Evolutionary conservation across 1,140 invertebrate genomes (phyloP).

Genomic region (Helicorthomorpha holstii): DNA sequence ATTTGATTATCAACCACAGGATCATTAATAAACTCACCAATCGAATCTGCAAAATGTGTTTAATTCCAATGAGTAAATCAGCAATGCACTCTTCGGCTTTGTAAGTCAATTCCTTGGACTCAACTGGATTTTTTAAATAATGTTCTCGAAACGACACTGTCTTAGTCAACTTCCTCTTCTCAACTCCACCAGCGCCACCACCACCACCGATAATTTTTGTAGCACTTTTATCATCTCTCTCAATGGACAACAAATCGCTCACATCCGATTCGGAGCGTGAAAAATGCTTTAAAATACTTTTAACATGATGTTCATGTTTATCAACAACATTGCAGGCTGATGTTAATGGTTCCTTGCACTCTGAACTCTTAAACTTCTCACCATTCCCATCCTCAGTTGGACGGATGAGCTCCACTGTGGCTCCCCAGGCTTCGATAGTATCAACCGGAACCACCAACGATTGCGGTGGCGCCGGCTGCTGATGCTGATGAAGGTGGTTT

Average conservation of each 20-base stretch:
- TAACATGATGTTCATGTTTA: slow-evolving; percentile 53
- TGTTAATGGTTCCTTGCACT: no score
- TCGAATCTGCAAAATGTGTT: slow-evolving; percentile 12
- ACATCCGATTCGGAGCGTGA: slow-evolving; percentile 23
- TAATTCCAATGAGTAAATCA: slow-evolving; percentile 12
- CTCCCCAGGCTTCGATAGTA: no score
- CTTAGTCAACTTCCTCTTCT: slow-evolving; percentile 42
- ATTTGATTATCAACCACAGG: no score
- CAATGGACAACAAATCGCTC: slow-evolving; percentile 7
- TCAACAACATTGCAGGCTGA: no score
- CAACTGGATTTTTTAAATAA: neutral
- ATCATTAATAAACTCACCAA: no score
- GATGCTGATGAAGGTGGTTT: no score
- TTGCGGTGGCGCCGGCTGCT: no score
- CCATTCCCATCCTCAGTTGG: no score
- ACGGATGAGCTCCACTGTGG: no score
- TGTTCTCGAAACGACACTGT: slow-evolving; percentile 66
- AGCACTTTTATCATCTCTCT: slow-evolving; percentile 29
- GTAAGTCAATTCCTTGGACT: slow-evolving; percentile 27
- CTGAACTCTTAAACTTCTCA: no score
- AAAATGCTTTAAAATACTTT: slow-evolving; percentile 67
- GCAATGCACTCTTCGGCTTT: slow-evolving; percentile 12
- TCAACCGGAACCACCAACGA: no score
- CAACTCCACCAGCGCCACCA: slow-evolving; percentile 9
- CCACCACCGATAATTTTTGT: slow-evolving; percentile 17